Percentiles rank a stretch among this genome's conserved stretches.
Evolutionary conservation across 1,140 invertebrate genomes (phyloP).

Genomic region (Drosophila tristis): DNA sequence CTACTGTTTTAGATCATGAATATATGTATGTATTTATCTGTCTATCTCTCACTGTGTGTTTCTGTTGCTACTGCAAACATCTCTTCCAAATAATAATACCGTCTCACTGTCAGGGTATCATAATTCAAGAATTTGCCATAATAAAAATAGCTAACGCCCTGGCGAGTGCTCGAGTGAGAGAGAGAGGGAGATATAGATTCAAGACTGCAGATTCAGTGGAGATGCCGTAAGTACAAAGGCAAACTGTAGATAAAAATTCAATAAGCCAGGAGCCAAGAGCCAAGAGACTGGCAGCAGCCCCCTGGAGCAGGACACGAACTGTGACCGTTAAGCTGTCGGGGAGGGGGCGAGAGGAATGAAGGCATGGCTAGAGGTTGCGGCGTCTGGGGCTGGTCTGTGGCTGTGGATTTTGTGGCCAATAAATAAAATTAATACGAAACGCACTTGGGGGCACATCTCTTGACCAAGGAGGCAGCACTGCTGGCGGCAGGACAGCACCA

Average conservation of each 20-base stretch:
- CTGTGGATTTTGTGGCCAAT: conserved; percentile 66
- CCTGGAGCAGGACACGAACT: conserved; percentile 48
- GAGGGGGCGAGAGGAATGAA: no score
- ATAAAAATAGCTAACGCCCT: conserved; percentile 64
- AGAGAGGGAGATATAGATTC: background rate
- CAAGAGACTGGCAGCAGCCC: background rate
- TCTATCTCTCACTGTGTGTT: no score
- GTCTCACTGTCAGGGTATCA: no score
- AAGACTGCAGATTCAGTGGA: conserved; percentile 51
- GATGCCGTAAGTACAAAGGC: conserved; percentile 68
- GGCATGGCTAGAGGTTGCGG: background rate
- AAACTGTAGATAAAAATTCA: conserved; percentile 78
- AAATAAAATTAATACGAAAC: conserved; percentile 80
- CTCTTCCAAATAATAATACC: no score
- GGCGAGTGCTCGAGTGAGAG: background rate
- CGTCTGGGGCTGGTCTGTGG: conserved; percentile 16
- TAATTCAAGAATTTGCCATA: conserved; percentile 53
- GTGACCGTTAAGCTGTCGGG: conserved; percentile 35
- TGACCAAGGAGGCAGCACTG: conserved; percentile 47
- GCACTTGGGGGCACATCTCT: conserved; percentile 63
- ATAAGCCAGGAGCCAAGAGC: conserved; percentile 48
- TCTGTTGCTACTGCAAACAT: background rate
- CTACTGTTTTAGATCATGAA: no score
- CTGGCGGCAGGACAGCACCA: conserved; percentile 2
- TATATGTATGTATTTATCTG: no score